Evolutionary conservation across 2,888 invertebrate genomes (phyloP).

Genomic region (Xestia xanthographa): DNA sequence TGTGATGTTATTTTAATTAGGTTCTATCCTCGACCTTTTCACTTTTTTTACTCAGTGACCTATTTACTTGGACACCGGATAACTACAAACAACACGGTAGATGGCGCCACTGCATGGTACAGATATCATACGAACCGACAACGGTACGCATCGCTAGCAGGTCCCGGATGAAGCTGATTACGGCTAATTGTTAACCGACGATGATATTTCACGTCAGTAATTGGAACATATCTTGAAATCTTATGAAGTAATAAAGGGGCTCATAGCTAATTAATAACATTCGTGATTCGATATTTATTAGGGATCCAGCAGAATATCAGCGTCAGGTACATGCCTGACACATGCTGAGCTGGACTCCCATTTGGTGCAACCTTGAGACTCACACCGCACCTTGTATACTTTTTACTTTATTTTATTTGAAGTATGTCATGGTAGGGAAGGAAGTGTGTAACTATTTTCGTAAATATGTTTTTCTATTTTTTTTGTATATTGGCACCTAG

Average conservation of each 20-base stretch:
- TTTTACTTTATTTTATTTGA: too few species aligned
- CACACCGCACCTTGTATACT: too few species aligned
- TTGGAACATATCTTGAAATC: not conserved
- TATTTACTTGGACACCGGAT: constrained; percentile 19
- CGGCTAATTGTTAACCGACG: not conserved
- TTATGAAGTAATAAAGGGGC: not conserved
- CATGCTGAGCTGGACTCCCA: too few species aligned
- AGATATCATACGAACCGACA: not conserved
- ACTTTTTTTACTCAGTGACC: constrained; percentile 5
- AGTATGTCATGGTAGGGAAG: too few species aligned
- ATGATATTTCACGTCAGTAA: not conserved
- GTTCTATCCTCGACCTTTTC: not conserved
- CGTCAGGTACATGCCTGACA: too few species aligned
- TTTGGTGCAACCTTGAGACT: too few species aligned
- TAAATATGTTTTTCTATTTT: too few species aligned
- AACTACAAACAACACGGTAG: not conserved
- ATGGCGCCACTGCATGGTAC: not conserved
- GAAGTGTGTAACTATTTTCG: too few species aligned
- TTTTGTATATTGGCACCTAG: too few species aligned
- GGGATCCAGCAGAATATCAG: not conserved
- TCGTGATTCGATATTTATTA: not conserved
- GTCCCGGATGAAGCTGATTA: not conserved
- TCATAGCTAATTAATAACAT: not conserved
- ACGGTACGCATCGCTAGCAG: not conserved
- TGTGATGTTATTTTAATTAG: not conserved